These are phyloP conservation scores for Eleginops maclovinus DNA, from an alignment of 2,113 vertebrate species.

Conservation along the genomic window DNA sequence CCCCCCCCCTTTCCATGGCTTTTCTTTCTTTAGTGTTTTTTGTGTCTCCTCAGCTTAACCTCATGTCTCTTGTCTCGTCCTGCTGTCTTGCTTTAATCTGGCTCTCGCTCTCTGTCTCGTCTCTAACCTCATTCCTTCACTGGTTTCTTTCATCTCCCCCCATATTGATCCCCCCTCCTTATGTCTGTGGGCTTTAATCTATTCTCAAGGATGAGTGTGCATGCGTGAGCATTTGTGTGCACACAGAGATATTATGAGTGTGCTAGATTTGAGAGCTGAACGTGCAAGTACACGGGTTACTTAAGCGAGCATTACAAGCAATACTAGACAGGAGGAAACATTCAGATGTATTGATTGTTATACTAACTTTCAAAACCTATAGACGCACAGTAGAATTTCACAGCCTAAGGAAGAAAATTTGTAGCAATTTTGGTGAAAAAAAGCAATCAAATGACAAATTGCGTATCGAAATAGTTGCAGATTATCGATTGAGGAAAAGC, in stretches of 20 bases:
- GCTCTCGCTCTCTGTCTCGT: background rate
- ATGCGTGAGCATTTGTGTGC: background rate
- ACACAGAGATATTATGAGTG: background rate
- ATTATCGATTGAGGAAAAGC: background rate
- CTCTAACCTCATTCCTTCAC: background rate
- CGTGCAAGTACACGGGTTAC: background rate
- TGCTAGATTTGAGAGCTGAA: conserved; percentile 7
- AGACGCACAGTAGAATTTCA: background rate
- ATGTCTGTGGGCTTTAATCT: conserved; percentile 12
- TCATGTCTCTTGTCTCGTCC: background rate
- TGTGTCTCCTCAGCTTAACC: background rate
- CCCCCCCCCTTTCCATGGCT: background rate
- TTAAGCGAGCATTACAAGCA: background rate
- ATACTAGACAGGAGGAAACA: background rate
- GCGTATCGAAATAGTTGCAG: background rate
- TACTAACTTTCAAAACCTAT: background rate
- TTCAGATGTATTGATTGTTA: background rate
- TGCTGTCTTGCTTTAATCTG: background rate
- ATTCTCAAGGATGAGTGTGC: background rate
- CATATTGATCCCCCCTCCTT: conserved; percentile 4
- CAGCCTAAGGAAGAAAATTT: background rate
- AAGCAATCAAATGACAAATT: background rate
- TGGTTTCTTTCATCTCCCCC: conserved; percentile 2
- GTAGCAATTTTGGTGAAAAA: background rate
- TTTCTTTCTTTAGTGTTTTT: background rate